These are phyloP conservation scores for Eretmochelys imbricata DNA, from an alignment of 2,113 vertebrate genomes.

Conservation along the genomic window DNA sequence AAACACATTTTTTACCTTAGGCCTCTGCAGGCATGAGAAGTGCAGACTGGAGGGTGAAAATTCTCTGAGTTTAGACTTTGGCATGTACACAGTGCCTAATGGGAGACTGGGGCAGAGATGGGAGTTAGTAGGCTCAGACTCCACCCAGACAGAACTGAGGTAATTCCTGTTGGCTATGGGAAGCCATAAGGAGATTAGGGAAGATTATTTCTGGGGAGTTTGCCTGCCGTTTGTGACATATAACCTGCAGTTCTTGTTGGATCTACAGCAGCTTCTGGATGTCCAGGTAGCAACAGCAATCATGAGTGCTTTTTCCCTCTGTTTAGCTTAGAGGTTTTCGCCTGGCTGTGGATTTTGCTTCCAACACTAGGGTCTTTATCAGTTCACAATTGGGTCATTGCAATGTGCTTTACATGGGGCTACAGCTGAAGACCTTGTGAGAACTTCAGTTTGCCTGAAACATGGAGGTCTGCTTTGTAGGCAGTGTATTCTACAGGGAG, in stretches of 20 bases:
- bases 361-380: neutral
- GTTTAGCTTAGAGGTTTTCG: rapidly evolving
- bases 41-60: neutral
- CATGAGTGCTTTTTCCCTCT: rapidly evolving
- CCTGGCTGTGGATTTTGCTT: neutral
- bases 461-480: neutral
- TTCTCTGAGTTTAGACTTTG: rapidly evolving
- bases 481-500: neutral
- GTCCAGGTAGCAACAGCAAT: neutral
- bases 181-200: neutral
- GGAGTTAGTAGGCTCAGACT: neutral
- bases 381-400: neutral
- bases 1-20: neutral
- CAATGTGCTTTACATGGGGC: neutral
- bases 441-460: neutral
- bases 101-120: neutral
- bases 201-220: neutral
- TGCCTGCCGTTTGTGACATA: neutral
- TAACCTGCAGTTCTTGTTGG: neutral
- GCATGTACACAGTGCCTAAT: rapidly evolving
- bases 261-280: neutral
- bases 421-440: neutral
- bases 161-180: neutral
- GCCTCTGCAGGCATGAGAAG: neutral
- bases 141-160: rapidly evolving